Base-by-base conservation (phyloP, 2,888 invertebrate species). In the Dastarcus helophoroides region DNA sequence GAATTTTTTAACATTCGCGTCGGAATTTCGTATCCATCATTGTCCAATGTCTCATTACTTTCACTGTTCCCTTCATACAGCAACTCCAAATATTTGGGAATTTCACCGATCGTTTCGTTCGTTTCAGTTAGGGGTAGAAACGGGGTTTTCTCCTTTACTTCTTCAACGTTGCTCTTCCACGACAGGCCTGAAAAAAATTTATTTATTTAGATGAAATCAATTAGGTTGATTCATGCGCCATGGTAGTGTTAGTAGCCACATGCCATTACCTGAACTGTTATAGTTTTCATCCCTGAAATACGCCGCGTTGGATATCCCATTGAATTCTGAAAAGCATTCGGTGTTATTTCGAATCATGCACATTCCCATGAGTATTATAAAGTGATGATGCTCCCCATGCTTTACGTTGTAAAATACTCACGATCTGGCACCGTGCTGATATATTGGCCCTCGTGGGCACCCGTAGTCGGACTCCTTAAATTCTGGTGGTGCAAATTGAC, bases 231-330 rank as follows among this genome's bases (percentile, higher is more conserved):
- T n/a, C n/a, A n/a, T n/a, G n/a, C n/a, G n/a, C n/a, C n/a, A n/a
- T n/a, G n/a, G n/a, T n/a, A n/a, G n/a, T n/a, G n/a, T n/a, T n/a
- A n/a, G n/a, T n/a, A n/a, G n/a, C n/a, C n/a, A n/a, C n/a, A n/a
- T n/a, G n/a, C n/a, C n/a, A n/a, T 51, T 60, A 61, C 62, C 60
- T 60, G 73, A 71, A 56, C 63, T 59, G 59, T 76, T 76, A 65
- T 71, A 73, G 66, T 77, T 77, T 65, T 77, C 73, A 66, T 79
- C 80, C 54, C 75, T 72, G 65, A 79, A 77, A 68, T 80, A 81
- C 63, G 76, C 76, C 66, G 73, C 73, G 68, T 80, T 81, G 71
- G 77, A 76, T 62, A 80, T 73, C 57, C 77, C 79, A 60, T 65
- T 62, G 68, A 63, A 58, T 54, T 71, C 71, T 71, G 67, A 37